Conservation (phyloP, 2,113 vertebrate species). For the cattle (Bos taurus) region DNA sequence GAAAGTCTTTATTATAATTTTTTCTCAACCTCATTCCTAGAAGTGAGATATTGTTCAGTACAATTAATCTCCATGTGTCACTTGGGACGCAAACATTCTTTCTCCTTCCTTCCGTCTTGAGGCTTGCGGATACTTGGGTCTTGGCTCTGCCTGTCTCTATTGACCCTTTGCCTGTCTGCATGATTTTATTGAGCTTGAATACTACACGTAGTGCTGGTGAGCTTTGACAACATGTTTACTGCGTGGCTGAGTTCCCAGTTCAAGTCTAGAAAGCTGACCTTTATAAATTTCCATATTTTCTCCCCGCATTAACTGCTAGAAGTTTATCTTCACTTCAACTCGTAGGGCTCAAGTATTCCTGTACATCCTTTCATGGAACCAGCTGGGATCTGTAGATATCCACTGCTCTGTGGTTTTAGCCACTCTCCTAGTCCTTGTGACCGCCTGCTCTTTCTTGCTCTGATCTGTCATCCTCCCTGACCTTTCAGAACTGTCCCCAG, state of each 20-base stretch:
- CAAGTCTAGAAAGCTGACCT: not conserved
- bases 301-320: not conserved
- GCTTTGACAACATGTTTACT: not conserved
- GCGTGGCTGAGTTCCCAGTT: not conserved
- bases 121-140: not conserved
- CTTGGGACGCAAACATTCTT: not conserved
- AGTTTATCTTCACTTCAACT: not conserved
- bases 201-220: not conserved
- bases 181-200: not conserved
- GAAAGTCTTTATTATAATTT: not conserved
- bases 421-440: not conserved
- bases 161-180: not conserved
- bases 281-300: not conserved
- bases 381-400: no score
- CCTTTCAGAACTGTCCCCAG: not conserved
- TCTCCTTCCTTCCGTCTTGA: not conserved
- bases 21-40: not conserved
- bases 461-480: not conserved
- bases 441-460: not conserved
- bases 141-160: not conserved
- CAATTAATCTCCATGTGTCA: not conserved
- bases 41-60: not conserved
- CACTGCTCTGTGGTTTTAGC: not conserved
- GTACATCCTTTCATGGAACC: not conserved
- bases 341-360: not conserved